Base-by-base conservation (phyloP, 2,888 invertebrate species). In the Agrilus mali region DNA sequence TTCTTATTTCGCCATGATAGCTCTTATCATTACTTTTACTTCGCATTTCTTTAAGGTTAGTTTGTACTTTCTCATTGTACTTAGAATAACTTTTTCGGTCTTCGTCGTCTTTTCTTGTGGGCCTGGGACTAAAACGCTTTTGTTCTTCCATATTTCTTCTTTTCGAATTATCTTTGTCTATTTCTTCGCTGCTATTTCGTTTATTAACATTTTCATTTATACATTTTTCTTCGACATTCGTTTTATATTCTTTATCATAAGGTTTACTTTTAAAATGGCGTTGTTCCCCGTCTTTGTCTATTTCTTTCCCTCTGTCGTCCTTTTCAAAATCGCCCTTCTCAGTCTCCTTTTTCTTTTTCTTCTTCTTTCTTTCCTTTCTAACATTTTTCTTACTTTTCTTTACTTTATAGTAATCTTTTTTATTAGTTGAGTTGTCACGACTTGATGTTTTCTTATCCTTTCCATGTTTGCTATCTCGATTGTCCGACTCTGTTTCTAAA, bases 231-330 rank as follows among this genome's bases (percentile, higher is more conserved):
- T 13, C 20, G 7, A 20, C 20, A 5, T 20, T 12, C 17, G 36
- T 41, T 13, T 38, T 38, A 22, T 43, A 43, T 27, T 14, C 12
- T 31, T 33, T 31, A 15, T 38, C 40, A 22, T 37, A 8, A 14
- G 15, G 7, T 16, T 46, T 33, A 14, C 37, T 27, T 15, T 41
- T 27, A 10, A 20, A 10, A 13, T 33, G 40, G 32, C 38, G 33
- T 10, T 10, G 10, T 10, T 41, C 20, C 27, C 46, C 12, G 12
- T 33, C 45, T 36, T 46, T 45, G 38, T 46, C 42, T 10, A n/a
- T 13, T 36, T 36, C 38, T 37, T 49, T 42, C 14, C 40, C 43
- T 32, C 40, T 35, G 40, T 47, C 45, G n/a, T 44, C 40, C 17
- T 38, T 36, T 13, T 41, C 41, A n/a, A n/a, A n/a, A 33, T 42